phyloP scores from a whole-genome alignment of 2,797 vertebrate species.

The Poecilia picta region DNA sequence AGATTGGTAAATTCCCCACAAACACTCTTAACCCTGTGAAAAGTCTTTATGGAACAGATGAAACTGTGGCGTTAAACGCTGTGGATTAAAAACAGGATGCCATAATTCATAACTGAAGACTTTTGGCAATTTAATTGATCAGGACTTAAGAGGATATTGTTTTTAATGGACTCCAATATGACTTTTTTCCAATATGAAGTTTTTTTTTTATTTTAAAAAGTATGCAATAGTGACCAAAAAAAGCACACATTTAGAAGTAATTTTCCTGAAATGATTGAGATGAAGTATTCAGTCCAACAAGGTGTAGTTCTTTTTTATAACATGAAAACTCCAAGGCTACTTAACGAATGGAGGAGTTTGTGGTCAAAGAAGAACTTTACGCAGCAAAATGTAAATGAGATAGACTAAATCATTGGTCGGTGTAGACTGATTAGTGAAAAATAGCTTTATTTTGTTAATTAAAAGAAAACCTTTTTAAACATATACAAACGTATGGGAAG shows the following conservation, averaged over 20 bases:
- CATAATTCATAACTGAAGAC: not conserved
- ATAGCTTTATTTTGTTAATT: conserved; percentile 6
- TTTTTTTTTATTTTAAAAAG: no score
- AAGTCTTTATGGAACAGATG: not conserved
- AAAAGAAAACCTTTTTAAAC: conserved; percentile 1
- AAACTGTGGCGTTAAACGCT: not conserved
- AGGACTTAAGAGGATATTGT: not conserved
- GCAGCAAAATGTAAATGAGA: not conserved
- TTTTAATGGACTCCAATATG: not conserved
- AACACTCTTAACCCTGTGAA: not conserved
- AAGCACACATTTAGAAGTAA: no score
- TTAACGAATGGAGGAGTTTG: not conserved
- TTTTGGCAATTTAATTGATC: not conserved
- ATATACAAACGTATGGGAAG: not conserved
- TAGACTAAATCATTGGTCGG: not conserved
- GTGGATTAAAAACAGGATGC: not conserved
- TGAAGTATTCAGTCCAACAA: no score
- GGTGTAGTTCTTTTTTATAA: no score
- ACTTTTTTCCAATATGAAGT: not conserved
- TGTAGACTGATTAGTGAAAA: not conserved
- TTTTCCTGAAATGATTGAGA: no score
- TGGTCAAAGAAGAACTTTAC: not conserved
- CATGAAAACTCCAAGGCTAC: not conserved
- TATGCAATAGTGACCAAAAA: no score
- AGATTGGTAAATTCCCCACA: no score